phyloP scores from a whole-genome alignment of 2,888 invertebrate species.

The Agrochola lychnidis region DNA sequence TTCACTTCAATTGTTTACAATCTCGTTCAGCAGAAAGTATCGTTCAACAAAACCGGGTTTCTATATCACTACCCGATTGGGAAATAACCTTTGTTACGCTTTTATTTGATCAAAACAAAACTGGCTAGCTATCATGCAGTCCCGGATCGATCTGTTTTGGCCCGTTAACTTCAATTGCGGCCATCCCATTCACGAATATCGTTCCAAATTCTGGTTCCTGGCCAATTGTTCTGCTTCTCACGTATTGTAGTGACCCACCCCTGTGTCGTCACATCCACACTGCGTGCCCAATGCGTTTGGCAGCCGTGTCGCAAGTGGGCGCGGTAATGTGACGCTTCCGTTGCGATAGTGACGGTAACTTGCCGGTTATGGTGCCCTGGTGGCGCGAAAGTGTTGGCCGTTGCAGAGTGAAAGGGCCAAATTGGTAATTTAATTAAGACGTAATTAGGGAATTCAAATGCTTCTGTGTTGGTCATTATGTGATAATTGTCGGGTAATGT shows the following conservation, averaged over 20 bases:
- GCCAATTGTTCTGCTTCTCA: constrained; percentile 65
- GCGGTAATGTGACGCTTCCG: constrained; percentile 68
- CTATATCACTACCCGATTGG: background rate
- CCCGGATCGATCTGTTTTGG: constrained; percentile 24
- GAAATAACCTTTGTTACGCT: constrained; percentile 19
- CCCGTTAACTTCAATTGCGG: constrained; percentile 28
- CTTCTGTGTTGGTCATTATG: background rate
- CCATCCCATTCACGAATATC: constrained; percentile 40
- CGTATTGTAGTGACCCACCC: constrained; percentile 71
- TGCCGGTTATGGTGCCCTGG: constrained; percentile 39
- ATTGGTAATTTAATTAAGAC: constrained; percentile 20
- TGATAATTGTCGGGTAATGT: constrained; percentile 1
- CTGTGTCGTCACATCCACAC: constrained; percentile 71
- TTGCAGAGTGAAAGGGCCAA: constrained; percentile 16
- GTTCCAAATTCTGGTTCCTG: constrained; percentile 44
- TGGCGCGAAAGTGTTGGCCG: constrained; percentile 32
- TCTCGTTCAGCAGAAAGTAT: constrained; percentile 14
- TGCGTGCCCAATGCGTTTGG: constrained; percentile 62
- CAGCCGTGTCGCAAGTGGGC: constrained; percentile 65
- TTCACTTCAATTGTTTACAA: constrained; percentile 15
- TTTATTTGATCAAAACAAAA: background rate
- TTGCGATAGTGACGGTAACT: constrained; percentile 50
- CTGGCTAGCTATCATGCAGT: background rate
- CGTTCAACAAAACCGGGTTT: background rate
- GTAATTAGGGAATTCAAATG: constrained; percentile 22